Percentiles rank a stretch among this genome's conserved stretches.
Evolutionary conservation across 2,888 invertebrate genomes (phyloP).

Genomic region (Netelia melanura): DNA sequence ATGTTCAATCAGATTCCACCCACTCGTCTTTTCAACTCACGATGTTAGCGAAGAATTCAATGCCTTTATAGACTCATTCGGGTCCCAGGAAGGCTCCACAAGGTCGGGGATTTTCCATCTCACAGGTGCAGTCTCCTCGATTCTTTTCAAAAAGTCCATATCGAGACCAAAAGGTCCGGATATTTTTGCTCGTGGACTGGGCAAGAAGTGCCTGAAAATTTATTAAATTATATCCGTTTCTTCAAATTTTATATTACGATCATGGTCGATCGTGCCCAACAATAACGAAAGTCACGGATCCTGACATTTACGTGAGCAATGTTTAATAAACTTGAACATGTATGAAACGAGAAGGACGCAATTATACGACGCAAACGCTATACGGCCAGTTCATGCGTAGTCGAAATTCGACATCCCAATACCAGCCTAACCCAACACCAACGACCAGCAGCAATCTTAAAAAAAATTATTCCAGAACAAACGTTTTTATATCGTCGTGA

Average conservation of each 20-base stretch:
- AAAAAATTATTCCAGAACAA: slow-evolving; percentile 67
- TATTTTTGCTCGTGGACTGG: slow-evolving; percentile 79
- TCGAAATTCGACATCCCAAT: slow-evolving; percentile 56
- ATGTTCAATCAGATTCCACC: background rate
- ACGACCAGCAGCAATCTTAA: slow-evolving; percentile 28
- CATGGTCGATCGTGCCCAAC: background rate
- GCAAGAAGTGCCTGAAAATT: slow-evolving; percentile 75
- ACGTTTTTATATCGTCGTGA: slow-evolving; percentile 74
- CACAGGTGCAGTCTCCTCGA: slow-evolving; percentile 86
- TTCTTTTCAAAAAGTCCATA: slow-evolving; percentile 89
- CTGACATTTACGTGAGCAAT: background rate
- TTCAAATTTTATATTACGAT: background rate
- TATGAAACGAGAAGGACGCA: background rate
- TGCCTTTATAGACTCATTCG: slow-evolving; percentile 75
- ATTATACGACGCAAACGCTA: background rate
- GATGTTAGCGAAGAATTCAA: slow-evolving; percentile 73
- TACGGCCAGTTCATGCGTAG: background rate
- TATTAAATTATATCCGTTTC: background rate
- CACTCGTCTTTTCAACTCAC: slow-evolving; percentile 72
- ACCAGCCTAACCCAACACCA: slow-evolving; percentile 64
- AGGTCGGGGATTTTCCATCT: slow-evolving; percentile 83
- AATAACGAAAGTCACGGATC: background rate
- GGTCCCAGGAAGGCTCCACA: slow-evolving; percentile 81
- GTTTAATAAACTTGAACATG: background rate
- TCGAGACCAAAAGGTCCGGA: slow-evolving; percentile 93